These are phyloP conservation scores for Melitaea athalia DNA, from an alignment of 2,888 invertebrate species.

Conservation along the genomic window DNA sequence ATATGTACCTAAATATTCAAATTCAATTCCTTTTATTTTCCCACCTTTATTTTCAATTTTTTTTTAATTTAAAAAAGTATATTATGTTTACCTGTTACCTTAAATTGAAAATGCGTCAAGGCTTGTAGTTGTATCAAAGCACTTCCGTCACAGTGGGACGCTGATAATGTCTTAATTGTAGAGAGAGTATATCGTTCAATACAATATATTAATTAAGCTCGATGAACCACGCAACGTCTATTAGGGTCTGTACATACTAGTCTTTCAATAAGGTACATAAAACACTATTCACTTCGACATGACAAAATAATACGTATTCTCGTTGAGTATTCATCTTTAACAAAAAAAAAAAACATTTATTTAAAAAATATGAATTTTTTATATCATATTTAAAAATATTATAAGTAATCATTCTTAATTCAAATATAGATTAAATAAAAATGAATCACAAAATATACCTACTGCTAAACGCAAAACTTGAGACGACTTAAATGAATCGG, in stretches of 20 bases:
- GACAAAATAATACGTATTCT: neutral
- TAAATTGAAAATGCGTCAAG: neutral
- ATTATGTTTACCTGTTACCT: neutral
- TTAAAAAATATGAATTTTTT: too few species aligned
- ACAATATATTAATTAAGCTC: slow-evolving; percentile 29
- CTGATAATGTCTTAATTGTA: slow-evolving; percentile 22
- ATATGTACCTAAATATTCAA: too few species aligned
- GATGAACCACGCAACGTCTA: slow-evolving; percentile 6
- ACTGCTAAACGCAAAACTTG: too few species aligned
- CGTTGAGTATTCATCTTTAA: too few species aligned
- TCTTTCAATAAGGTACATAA: neutral
- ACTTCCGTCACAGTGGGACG: slow-evolving; percentile 16
- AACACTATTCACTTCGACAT: neutral
- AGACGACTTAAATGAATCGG: too few species aligned
- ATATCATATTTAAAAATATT: too few species aligned
- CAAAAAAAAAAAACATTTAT: too few species aligned
- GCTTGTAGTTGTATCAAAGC: neutral
- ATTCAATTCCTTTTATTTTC: neutral
- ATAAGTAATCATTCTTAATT: too few species aligned
- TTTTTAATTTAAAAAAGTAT: neutral
- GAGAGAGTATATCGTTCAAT: slow-evolving; percentile 25
- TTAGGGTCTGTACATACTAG: slow-evolving; percentile 11
- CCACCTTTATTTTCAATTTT: too few species aligned
- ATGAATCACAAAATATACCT: too few species aligned
- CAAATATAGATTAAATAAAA: too few species aligned